Percentiles rank a stretch among this genome's conserved stretches.
Conservation (phyloP, 2,888 invertebrate species). For the Drosophila vallismaia region DNA sequence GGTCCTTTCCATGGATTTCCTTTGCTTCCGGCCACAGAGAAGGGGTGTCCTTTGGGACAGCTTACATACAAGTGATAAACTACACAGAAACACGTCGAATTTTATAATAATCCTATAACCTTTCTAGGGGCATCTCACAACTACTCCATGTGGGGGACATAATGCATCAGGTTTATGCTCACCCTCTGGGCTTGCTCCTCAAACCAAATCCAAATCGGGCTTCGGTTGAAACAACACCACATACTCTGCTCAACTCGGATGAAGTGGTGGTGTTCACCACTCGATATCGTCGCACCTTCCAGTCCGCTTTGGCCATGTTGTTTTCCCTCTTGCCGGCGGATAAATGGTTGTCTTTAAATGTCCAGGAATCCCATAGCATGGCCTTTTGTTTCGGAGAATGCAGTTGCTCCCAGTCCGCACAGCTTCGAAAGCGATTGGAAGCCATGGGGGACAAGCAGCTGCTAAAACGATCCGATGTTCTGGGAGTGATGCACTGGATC, state of each 20-base stretch:
- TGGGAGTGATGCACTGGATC: slow-evolving; percentile 87
- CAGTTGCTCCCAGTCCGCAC: slow-evolving; percentile 87
- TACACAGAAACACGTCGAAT: neutral
- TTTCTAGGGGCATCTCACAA: slow-evolving; percentile 89
- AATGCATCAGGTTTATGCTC: slow-evolving; percentile 86
- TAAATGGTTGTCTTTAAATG: slow-evolving; percentile 87
- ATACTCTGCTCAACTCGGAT: slow-evolving; percentile 84
- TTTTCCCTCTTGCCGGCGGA: slow-evolving; percentile 89
- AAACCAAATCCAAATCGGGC: slow-evolving; percentile 66
- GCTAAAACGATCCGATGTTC: slow-evolving; percentile 90
- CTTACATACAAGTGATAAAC: slow-evolving; percentile 87
- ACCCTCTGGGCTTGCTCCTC: slow-evolving; percentile 80
- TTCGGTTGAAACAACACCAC: slow-evolving; percentile 77
- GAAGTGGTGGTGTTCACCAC: slow-evolving; percentile 91
- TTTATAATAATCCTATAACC: neutral
- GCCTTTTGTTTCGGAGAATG: slow-evolving; percentile 94
- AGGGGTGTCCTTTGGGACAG: slow-evolving; percentile 92
- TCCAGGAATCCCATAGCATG: slow-evolving; percentile 91
- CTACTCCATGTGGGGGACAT: slow-evolving; percentile 91
- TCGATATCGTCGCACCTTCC: slow-evolving; percentile 94
- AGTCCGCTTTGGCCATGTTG: slow-evolving; percentile 92
- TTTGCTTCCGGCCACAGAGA: slow-evolving; percentile 87
- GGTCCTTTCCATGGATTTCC: slow-evolving; percentile 95
- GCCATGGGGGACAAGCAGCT: slow-evolving; percentile 87
- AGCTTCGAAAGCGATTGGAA: slow-evolving; percentile 83